Percentiles rank a stretch among this genome's conserved stretches.
These are phyloP conservation scores for Heliconius charithonia DNA, from an alignment of 2,888 invertebrate species.

Conservation along the genomic window DNA sequence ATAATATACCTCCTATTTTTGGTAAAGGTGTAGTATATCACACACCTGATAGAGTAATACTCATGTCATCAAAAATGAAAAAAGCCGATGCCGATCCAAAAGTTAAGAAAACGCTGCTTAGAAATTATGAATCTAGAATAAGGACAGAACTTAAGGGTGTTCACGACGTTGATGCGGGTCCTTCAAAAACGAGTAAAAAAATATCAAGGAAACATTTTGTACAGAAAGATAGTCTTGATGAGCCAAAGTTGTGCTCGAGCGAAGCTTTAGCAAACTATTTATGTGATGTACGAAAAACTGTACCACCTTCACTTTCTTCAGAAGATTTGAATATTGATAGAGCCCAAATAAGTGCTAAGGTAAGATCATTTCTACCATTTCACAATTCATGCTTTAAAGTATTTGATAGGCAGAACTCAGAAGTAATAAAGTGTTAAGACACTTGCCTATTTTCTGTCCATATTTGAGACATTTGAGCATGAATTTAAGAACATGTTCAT, in stretches of 20 bases:
- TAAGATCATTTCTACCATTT: slow-evolving; percentile 45
- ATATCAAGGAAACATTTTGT: neutral
- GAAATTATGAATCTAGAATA: slow-evolving; percentile 67
- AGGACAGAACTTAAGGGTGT: slow-evolving; percentile 54
- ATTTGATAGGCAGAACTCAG: no score
- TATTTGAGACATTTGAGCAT: no score
- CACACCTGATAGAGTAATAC: neutral
- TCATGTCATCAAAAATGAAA: slow-evolving; percentile 56
- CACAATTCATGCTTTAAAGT: no score
- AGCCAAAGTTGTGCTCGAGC: slow-evolving; percentile 73
- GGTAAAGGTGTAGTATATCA: neutral
- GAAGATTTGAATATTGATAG: slow-evolving; percentile 62
- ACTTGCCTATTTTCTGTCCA: no score
- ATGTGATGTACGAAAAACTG: slow-evolving; percentile 56
- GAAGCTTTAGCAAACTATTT: slow-evolving; percentile 70
- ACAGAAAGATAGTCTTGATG: slow-evolving; percentile 58
- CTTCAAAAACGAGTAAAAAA: slow-evolving; percentile 49
- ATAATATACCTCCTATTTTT: neutral
- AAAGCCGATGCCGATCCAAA: slow-evolving; percentile 65
- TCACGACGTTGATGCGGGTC: slow-evolving; percentile 57
- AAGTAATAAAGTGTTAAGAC: no score
- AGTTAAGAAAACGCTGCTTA: slow-evolving; percentile 73
- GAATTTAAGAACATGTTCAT: no score
- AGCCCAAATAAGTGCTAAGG: slow-evolving; percentile 60
- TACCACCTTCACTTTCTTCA: slow-evolving; percentile 52